These are phyloP conservation scores for Chloroceryle aenea DNA, from an alignment of 2,113 vertebrate species.

Conservation along the genomic window DNA sequence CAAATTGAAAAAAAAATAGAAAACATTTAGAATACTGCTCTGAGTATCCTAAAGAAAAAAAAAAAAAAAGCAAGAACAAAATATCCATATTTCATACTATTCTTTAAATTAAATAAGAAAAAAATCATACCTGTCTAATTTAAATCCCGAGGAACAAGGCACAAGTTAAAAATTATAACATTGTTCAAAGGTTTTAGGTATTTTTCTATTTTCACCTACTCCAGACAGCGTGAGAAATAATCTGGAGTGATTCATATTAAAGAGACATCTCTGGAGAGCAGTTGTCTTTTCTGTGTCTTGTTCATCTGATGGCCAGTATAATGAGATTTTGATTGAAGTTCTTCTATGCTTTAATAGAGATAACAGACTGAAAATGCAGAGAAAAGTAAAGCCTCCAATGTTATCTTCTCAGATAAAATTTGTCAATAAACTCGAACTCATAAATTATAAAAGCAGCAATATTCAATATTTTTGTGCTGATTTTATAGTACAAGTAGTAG, in stretches of 20 bases:
- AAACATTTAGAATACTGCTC: neutral
- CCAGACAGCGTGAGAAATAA: neutral
- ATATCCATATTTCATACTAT: neutral
- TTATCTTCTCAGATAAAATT: neutral
- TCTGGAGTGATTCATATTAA: neutral
- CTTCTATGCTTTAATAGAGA: neutral
- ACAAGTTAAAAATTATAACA: neutral
- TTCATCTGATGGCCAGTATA: neutral
- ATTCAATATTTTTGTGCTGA: neutral
- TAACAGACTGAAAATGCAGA: neutral
- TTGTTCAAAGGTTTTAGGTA: accelerated
- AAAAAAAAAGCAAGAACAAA: neutral
- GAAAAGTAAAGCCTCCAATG: neutral
- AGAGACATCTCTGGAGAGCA: neutral
- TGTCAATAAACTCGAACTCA: neutral
- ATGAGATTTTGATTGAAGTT: neutral
- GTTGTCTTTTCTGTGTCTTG: neutral
- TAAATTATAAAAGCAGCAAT: neutral
- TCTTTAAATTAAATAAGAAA: neutral
- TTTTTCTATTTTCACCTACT: neutral
- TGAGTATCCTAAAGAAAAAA: neutral
- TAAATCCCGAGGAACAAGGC: neutral
- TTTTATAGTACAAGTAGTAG: neutral
- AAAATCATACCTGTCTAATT: neutral
- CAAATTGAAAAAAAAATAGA: neutral